Conservation (phyloP, 2,113 vertebrate genomes). For the Phalacrocorax carbo region DNA sequence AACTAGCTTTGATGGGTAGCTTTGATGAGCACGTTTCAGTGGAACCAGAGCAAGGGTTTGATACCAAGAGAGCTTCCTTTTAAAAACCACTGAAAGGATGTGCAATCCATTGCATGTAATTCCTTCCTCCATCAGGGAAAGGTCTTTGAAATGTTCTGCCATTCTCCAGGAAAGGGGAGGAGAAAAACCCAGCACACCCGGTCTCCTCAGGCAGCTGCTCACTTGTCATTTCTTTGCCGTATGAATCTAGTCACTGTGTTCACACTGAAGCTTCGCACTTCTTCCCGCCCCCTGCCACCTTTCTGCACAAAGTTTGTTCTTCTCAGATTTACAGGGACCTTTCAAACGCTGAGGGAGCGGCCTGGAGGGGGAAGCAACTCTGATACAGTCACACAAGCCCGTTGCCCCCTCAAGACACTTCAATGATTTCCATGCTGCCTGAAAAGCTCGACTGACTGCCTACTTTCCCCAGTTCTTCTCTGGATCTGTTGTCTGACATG, state of each 20-base stretch:
- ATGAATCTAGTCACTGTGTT: not conserved
- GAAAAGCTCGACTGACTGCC: conserved; percentile 91
- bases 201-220: not conserved
- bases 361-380: not conserved
- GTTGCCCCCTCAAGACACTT: conserved; percentile 85
- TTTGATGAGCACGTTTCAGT: not conserved
- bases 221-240: not conserved
- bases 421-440: conserved; percentile 94
- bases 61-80: not conserved
- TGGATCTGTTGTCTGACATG: conserved; percentile 78
- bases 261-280: not conserved
- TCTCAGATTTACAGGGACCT: conserved; percentile 78
- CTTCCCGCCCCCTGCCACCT: not conserved
- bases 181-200: not conserved
- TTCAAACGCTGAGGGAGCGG: not conserved
- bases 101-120: not conserved
- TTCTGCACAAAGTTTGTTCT: not conserved
- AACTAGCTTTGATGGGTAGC: not conserved
- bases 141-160: not conserved
- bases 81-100: not conserved
- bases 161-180: not conserved
- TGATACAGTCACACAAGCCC: not conserved
- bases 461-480: conserved; percentile 85
- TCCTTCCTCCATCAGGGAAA: not conserved
- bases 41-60: not conserved